Conservation (phyloP, 2,797 vertebrate genomes). For the Pygocentrus nattereri region DNA sequence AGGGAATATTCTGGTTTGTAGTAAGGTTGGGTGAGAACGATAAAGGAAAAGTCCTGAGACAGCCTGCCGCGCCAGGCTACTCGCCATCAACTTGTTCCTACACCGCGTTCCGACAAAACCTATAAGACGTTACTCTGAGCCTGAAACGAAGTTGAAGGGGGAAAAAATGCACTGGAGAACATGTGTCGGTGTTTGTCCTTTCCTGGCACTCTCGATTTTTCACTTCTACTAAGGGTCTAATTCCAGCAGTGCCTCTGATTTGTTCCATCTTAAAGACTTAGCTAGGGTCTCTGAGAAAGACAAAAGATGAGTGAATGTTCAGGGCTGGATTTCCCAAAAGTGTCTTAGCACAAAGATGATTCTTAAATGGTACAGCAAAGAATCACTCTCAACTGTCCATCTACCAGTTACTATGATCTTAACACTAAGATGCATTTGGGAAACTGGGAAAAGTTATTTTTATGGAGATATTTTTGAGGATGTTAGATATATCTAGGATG, state of each 20-base stretch:
- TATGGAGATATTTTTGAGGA: too few relatives aligned
- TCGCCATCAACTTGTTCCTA: background rate
- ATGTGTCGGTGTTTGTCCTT: constrained; percentile 7
- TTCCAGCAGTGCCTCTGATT: background rate
- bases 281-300: background rate
- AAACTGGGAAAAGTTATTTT: too few relatives aligned
- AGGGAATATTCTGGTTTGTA: background rate
- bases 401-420: too few relatives aligned
- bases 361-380: too few relatives aligned
- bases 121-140: background rate
- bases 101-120: constrained; percentile 1
- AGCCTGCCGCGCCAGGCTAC: background rate
- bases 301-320: background rate
- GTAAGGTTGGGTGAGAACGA: background rate
- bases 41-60: background rate
- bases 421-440: too few relatives aligned
- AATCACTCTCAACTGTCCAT: too few relatives aligned
- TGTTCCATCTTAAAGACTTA: background rate
- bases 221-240: background rate
- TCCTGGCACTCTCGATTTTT: background rate
- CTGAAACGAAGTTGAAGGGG: background rate
- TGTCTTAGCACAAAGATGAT: too few relatives aligned
- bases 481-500: too few relatives aligned
- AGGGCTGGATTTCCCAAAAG: background rate
- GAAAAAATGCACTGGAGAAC: constrained; percentile 1